These are phyloP conservation scores for Cactoblastis cactorum DNA, from an alignment of 2,888 invertebrate species.

Conservation along the genomic window DNA sequence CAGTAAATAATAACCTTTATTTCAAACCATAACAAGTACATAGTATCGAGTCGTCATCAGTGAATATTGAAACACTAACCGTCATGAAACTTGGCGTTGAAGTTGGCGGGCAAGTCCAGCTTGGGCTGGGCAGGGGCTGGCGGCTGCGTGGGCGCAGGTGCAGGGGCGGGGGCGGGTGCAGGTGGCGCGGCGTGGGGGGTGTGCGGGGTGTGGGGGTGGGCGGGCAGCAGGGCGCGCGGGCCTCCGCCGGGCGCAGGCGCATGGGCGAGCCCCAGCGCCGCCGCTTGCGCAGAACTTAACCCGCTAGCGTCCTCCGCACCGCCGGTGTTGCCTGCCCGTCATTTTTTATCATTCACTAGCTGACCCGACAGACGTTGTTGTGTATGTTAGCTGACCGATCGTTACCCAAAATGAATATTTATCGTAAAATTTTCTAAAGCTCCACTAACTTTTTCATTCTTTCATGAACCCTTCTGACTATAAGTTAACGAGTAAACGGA, in stretches of 20 bases:
- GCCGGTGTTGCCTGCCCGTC: conserved; percentile 9
- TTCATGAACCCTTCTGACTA: no score
- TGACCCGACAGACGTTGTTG: no score
- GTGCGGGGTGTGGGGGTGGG: conserved; percentile 34
- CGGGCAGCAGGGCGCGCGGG: conserved; percentile 50
- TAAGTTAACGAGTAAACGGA: no score
- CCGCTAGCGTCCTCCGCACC: conserved; percentile 35
- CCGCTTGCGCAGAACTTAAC: conserved; percentile 65
- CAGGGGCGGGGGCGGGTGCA: conserved; percentile 14
- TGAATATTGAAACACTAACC: conserved; percentile 38
- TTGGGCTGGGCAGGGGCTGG: conserved; percentile 3
- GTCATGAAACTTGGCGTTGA: conserved; percentile 61
- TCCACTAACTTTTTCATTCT: no score
- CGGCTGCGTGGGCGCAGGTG: conserved; percentile 20
- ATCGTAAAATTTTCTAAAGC: no score
- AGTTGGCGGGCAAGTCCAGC: conserved; percentile 29
- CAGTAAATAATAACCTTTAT: no score
- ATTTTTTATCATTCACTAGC: not conserved
- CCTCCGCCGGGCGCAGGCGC: conserved; percentile 55
- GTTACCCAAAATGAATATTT: no score
- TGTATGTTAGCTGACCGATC: no score
- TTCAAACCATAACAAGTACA: no score
- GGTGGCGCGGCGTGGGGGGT: conserved; percentile 34
- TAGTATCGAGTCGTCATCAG: no score
- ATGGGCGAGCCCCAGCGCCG: conserved; percentile 63